These are phyloP conservation scores for Branchipolynoe longqiensis DNA, from an alignment of 2,888 invertebrate genomes.

Conservation along the genomic window DNA sequence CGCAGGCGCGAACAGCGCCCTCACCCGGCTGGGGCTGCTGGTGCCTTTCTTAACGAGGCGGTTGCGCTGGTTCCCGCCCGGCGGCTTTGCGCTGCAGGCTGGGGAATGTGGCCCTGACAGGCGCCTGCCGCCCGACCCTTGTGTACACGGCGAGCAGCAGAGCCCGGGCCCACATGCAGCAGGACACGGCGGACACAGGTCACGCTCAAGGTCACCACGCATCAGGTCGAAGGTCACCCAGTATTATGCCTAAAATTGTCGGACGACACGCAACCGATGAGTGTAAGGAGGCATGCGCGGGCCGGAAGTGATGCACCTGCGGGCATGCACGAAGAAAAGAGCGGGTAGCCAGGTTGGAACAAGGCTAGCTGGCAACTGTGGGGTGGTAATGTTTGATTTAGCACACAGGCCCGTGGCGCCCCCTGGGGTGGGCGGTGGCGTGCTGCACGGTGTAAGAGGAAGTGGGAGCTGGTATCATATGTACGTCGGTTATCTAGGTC, in stretches of 20 bases:
- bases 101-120: not conserved
- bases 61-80: no score
- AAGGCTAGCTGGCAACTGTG: not conserved
- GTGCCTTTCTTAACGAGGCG: no score
- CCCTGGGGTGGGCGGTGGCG: no score
- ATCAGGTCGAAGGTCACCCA: conserved; percentile 9
- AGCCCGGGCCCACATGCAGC: no score
- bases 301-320: conserved; percentile 23
- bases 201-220: not conserved
- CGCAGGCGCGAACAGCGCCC: no score
- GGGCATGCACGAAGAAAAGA: not conserved
- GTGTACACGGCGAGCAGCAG: conserved; percentile 5
- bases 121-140: not conserved
- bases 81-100: no score
- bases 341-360: not conserved
- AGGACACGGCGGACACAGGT: not conserved
- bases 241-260: not conserved
- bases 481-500: no score
- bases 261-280: not conserved
- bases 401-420: not conserved
- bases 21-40: no score
- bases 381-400: not conserved
- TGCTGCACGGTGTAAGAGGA: no score
- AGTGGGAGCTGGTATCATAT: no score
- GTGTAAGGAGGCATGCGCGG: conserved; percentile 6